A percentile compares a stretch with the other conserved stretches of the same genome.
phyloP scores from a whole-genome alignment of 1,140 invertebrate genomes.

The Arctopsyche grandis region DNA sequence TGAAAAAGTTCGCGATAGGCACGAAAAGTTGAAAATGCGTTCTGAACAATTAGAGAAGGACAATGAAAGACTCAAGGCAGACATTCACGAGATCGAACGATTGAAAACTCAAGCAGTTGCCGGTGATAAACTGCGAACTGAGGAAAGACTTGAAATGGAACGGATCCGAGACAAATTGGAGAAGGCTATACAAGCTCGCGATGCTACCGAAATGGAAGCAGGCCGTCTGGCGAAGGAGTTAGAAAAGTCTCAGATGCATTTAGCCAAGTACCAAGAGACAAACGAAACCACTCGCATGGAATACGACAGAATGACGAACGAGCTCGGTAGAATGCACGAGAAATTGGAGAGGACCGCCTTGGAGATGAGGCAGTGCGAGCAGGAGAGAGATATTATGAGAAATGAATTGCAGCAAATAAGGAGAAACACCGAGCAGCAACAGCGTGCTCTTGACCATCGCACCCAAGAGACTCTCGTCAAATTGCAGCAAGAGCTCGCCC shows the following conservation, averaged over 20 bases:
- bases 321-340: constrained; percentile 82
- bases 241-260: constrained; percentile 84
- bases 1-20: constrained; percentile 84
- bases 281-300: constrained; percentile 83
- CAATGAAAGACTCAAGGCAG: constrained; percentile 77
- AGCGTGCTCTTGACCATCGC: constrained; percentile 69
- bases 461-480: constrained; percentile 74
- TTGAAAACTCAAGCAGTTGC: constrained; percentile 70
- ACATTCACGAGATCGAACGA: constrained; percentile 76
- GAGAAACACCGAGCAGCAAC: constrained; percentile 74
- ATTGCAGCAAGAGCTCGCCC: constrained; percentile 76
- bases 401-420: constrained; percentile 75
- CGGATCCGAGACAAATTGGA: constrained; percentile 86
- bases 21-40: constrained; percentile 81
- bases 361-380: constrained; percentile 72
- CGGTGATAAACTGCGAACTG: constrained; percentile 71
- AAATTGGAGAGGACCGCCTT: constrained; percentile 75
- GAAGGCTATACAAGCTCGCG: constrained; percentile 81
- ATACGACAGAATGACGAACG: constrained; percentile 82
- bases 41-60: constrained; percentile 77
- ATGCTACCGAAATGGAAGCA: constrained; percentile 85
- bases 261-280: constrained; percentile 83
- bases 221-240: constrained; percentile 86
- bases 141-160: constrained; percentile 79
- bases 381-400: constrained; percentile 76